phyloP scores from a whole-genome alignment of 1,140 invertebrate species.

The Hestina assimilis region DNA sequence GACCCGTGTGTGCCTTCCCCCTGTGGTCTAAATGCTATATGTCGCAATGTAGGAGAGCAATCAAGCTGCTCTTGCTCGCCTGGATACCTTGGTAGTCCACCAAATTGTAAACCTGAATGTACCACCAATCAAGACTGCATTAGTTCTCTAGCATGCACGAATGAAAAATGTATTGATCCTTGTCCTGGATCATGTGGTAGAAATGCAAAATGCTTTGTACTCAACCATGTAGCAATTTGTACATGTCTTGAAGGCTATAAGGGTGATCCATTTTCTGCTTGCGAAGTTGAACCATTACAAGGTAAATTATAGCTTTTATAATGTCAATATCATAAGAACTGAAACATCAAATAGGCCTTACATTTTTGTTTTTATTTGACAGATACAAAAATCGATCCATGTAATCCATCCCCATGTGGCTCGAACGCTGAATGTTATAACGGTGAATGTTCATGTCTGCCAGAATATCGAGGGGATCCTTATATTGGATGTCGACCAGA shows the following conservation, averaged over 20 bases:
- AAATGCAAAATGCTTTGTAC: slow-evolving; percentile 81
- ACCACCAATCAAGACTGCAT: slow-evolving; percentile 82
- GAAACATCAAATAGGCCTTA: background rate
- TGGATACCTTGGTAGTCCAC: slow-evolving; percentile 82
- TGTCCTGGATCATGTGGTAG: slow-evolving; percentile 83
- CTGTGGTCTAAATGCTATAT: slow-evolving; percentile 84
- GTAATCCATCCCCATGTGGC: slow-evolving; percentile 84
- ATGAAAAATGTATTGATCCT: slow-evolving; percentile 82
- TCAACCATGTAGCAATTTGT: slow-evolving; percentile 82
- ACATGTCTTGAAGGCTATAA: slow-evolving; percentile 81
- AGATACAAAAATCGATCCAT: slow-evolving; percentile 76
- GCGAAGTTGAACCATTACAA: slow-evolving; percentile 63
- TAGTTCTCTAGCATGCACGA: slow-evolving; percentile 81
- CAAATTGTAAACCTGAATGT: slow-evolving; percentile 84
- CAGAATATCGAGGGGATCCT: slow-evolving; percentile 84
- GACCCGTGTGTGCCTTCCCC: slow-evolving; percentile 81
- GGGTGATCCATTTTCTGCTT: slow-evolving; percentile 83
- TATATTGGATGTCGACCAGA: slow-evolving; percentile 87
- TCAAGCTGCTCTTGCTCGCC: slow-evolving; percentile 81
- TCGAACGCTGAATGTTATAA: slow-evolving; percentile 80
- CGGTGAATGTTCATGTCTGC: slow-evolving; percentile 82
- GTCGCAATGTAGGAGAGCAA: slow-evolving; percentile 78
- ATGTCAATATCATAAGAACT: background rate
- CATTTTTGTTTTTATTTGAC: slow-evolving; percentile 14
- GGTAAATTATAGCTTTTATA: slow-evolving; percentile 61